Base-by-base conservation (phyloP, 2,113 vertebrate genomes). In the Laticauda laticaudata region DNA sequence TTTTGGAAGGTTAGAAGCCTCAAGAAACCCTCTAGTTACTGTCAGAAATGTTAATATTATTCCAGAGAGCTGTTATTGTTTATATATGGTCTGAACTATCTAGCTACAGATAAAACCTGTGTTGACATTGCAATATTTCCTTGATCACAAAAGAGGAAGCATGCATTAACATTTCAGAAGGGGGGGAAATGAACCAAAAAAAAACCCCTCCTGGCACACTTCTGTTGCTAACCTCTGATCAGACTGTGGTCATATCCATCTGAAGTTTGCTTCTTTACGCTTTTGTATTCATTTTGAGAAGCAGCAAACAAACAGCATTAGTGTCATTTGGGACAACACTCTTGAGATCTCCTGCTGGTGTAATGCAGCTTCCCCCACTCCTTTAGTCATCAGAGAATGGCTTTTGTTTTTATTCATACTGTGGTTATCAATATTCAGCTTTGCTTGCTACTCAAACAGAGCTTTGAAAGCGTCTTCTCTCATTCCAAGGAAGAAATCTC, bases 231-330 rank as follows among this genome's bases (percentile, higher is more conserved):
- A 10, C 54, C 11, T 61, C 57, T 90, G 18, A 93, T 64, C 61
- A 92, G 89, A 69, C 94, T 56, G 9, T n/a, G 93, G 92, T 93
- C 75, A 93, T 90, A 94, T 86, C 75, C 61, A 87, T 57, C 43
- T 56, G 29, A 56, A 53, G 57, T 81, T 91, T 57, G 29, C 20
- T 88, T 7, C 57, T 55, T 20, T 87, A 2, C 2, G 51, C 7
- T 26, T 92, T 45, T 45, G 86, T 94, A 34, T 48, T 34, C 89
- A 9, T 23, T 93, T 94, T 43, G 45, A 91, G 86, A 3, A 54
- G 86, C 94, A 95, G 88, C 88, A 93, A 95, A 92, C 1, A 86
- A 56, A 48, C 89, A 90, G 34, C 86, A 89, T 85, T 8, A 1
- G 24, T 23, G 29, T 51, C 61, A n/a, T 91, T 69, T 75, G 10